These are phyloP conservation scores for Myiothlypis chrysogaster DNA, from an alignment of 2,797 vertebrate species.

Conservation along the genomic window DNA sequence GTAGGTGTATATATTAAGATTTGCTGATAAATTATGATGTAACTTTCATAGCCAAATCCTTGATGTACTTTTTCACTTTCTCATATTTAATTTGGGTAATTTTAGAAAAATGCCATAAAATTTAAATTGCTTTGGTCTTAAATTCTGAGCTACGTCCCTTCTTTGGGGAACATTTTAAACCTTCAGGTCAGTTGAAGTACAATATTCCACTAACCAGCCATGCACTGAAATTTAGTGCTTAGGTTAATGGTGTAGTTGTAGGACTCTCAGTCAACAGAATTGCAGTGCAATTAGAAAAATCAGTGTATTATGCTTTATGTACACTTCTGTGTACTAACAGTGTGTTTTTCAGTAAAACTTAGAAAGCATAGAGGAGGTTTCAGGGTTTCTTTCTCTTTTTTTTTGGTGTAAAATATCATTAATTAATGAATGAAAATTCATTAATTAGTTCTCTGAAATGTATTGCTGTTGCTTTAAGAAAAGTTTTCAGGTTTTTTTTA, in stretches of 20 bases:
- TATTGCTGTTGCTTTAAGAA: neutral
- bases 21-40: neutral
- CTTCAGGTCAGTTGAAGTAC: neutral
- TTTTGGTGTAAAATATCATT: neutral
- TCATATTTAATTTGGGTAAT: neutral
- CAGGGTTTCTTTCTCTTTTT: neutral
- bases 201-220: neutral
- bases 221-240: neutral
- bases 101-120: neutral
- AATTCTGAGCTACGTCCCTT: fast-evolving
- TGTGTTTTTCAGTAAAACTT: neutral
- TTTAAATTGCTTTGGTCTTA: neutral
- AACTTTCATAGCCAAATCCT: neutral
- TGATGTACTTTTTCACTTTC: neutral
- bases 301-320: fast-evolving
- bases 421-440: neutral
- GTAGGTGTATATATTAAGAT: neutral
- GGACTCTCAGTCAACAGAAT: neutral
- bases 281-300: neutral
- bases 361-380: neutral
- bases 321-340: neutral
- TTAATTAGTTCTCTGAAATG: neutral
- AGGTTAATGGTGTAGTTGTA: neutral
- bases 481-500: neutral
- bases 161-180: neutral